Evolutionary conservation across 2,888 invertebrate genomes (phyloP).

Genomic region (Amphiduros pacificus): DNA sequence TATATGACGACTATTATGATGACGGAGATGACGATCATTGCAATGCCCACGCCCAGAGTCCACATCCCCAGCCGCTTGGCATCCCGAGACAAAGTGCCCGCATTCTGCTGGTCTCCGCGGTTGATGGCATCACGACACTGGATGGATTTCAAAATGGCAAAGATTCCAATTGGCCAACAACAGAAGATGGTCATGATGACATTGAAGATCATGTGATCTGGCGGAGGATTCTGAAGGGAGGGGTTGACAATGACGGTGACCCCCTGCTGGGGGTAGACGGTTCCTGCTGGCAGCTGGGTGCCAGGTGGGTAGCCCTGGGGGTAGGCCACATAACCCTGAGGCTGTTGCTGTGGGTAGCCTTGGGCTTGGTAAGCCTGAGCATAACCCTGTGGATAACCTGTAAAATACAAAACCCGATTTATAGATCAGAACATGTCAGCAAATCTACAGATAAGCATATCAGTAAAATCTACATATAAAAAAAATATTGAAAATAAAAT

Average conservation of each 20-base stretch:
- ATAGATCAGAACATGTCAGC: too few relatives aligned
- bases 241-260: constrained; percentile 6
- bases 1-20: constrained; percentile 2
- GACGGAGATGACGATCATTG: constrained; percentile 3
- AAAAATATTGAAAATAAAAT: too few relatives aligned
- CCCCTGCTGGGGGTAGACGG: not conserved
- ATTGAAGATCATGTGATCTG: constrained; percentile 24
- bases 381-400: too few relatives aligned
- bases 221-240: constrained; percentile 21
- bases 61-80: constrained; percentile 16
- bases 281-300: not conserved
- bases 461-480: too few relatives aligned
- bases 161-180: constrained; percentile 30
- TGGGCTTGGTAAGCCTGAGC: too few relatives aligned
- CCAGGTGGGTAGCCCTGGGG: too few relatives aligned
- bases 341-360: too few relatives aligned
- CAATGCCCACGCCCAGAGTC: constrained; percentile 26
- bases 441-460: too few relatives aligned
- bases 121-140: constrained; percentile 24
- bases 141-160: constrained; percentile 26
- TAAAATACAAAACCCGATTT: too few relatives aligned
- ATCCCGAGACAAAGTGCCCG: not conserved
- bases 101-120: constrained; percentile 9
- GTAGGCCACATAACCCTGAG: too few relatives aligned
- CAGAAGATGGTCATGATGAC: constrained; percentile 30